Conservation (phyloP, 2,888 invertebrate species). For the Folsomia manolachei region DNA sequence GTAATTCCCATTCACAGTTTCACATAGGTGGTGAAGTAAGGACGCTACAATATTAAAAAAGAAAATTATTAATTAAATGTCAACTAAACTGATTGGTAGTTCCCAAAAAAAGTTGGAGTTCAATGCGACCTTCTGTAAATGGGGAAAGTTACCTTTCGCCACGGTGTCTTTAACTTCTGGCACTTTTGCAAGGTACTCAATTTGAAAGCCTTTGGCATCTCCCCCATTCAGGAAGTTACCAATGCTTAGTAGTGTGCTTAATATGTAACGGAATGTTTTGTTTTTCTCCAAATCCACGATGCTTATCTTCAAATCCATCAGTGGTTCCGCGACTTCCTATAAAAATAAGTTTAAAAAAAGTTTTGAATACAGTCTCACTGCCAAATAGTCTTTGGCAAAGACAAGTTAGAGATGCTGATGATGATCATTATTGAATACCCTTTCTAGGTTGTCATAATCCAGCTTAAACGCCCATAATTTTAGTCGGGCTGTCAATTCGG, state of each 20-base stretch:
- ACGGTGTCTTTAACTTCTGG: constrained; percentile 99
- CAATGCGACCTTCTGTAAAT: no score
- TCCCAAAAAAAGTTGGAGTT: no score
- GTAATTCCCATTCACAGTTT: constrained; percentile 95
- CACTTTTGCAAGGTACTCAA: constrained; percentile 93
- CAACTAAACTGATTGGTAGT: no score
- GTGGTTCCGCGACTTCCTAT: constrained; percentile 96
- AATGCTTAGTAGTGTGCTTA: constrained; percentile 88
- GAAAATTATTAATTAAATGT: no score
- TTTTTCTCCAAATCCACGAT: constrained; percentile 86
- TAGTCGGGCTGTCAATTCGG: constrained; percentile 86
- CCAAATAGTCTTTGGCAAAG: no score
- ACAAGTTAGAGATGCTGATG: no score
- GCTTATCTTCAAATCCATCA: constrained; percentile 97
- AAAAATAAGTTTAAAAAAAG: no score
- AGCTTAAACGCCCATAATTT: constrained; percentile 98
- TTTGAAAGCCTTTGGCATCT: constrained; percentile 86
- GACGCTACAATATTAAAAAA: no score
- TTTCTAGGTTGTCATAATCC: constrained; percentile 94
- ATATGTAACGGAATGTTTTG: constrained; percentile 90
- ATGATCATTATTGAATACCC: constrained; percentile 58
- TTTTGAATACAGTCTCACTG: no score
- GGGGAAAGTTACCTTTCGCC: no score
- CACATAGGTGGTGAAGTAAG: constrained; percentile 95
- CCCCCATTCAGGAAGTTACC: constrained; percentile 95